Conservation (phyloP, 2,888 invertebrate species). For the Mamestra brassicae region DNA sequence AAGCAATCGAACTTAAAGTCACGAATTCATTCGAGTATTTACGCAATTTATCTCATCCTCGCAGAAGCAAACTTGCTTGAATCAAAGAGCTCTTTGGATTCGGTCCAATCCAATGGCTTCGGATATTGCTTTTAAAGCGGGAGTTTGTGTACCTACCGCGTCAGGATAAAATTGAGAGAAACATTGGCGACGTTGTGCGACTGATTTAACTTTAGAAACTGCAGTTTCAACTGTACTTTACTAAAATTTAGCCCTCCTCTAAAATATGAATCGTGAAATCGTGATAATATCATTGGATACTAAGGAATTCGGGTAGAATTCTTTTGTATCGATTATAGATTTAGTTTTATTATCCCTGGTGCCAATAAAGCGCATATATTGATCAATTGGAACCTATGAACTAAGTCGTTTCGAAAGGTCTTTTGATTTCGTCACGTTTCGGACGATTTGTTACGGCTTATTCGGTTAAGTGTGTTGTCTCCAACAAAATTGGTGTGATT, state of each 20-base stretch:
- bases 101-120: slow-evolving; percentile 44
- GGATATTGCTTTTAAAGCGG: slow-evolving; percentile 42
- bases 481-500: slow-evolving; percentile 37
- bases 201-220: slow-evolving; percentile 5
- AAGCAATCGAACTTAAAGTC: slow-evolving; percentile 9
- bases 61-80: slow-evolving; percentile 14
- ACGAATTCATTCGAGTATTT: background rate
- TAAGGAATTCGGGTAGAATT: background rate
- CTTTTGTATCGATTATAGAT: background rate
- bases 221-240: background rate
- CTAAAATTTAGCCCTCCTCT: background rate
- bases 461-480: slow-evolving; percentile 37
- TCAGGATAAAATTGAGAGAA: slow-evolving; percentile 13
- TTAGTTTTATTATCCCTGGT: background rate
- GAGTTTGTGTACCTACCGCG: slow-evolving; percentile 19
- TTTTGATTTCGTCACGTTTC: slow-evolving; percentile 35
- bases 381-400: slow-evolving; percentile 11
- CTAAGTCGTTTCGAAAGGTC: slow-evolving; percentile 22
- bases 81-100: slow-evolving; percentile 40
- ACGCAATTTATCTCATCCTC: slow-evolving; percentile 17
- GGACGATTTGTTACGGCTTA: slow-evolving; percentile 47
- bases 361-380: slow-evolving; percentile 29
- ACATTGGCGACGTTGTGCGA: background rate
- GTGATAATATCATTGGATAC: background rate
- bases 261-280: background rate